phyloP scores from a whole-genome alignment of 2,113 vertebrate genomes.

The Dendropsophus ebraccatus region DNA sequence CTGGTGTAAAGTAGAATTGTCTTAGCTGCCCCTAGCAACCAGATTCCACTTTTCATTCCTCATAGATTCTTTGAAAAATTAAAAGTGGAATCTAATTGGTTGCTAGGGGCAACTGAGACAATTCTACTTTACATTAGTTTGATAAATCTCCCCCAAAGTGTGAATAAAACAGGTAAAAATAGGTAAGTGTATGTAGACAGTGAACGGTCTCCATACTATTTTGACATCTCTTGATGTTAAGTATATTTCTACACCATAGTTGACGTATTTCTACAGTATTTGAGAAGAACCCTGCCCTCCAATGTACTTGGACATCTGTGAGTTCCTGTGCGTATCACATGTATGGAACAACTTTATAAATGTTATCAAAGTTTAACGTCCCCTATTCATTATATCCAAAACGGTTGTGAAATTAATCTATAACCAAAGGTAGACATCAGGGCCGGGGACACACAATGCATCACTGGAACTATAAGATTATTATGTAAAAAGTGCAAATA shows the following conservation, averaged over 20 bases:
- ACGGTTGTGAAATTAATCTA: slow-evolving; percentile 14
- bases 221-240: neutral
- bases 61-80: neutral
- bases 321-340: neutral
- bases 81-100: neutral
- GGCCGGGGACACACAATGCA: slow-evolving; percentile 15
- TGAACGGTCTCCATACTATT: neutral
- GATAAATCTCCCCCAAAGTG: neutral
- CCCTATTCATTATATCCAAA: neutral
- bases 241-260: neutral
- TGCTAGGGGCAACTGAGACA: neutral
- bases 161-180: neutral
- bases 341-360: neutral
- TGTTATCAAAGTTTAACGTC: neutral
- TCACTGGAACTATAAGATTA: slow-evolving; percentile 2
- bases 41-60: neutral
- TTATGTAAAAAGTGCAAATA: slow-evolving; percentile 43
- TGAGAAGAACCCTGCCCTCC: neutral
- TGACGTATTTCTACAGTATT: neutral
- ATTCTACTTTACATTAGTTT: neutral
- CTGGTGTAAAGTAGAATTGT: neutral
- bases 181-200: too few species aligned
- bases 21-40: neutral
- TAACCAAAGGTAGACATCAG: slow-evolving; percentile 9
- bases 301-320: neutral